Base-by-base conservation (phyloP, 2,888 invertebrate genomes). In the Coelinius sp. region DNA sequence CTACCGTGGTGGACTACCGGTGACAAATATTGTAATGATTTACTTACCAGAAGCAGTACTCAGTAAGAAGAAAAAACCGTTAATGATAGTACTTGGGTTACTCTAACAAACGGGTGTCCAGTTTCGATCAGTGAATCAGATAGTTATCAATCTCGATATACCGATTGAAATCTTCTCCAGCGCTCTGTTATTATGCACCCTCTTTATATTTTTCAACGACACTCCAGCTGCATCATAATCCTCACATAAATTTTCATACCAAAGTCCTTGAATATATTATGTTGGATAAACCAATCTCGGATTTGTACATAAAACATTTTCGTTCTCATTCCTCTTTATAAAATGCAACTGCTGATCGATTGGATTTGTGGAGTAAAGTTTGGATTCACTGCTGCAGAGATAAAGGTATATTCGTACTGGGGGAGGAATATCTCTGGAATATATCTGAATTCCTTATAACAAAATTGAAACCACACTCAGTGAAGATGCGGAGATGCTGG, bases 61-160 rank as follows among this genome's bases (percentile, higher is more conserved):
- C 14, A 17, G 31, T 5, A 31, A 4, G 31, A 27, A 59, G 31
- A 35, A 17, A 8, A 17, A 17, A 12, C 12, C 1, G 6, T 77
- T 84, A 83, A 85, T 85, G 80, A 83, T 85, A 84, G 85, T 84
- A 78, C 80, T 84, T 83, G 69, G 75, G 22, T 64, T 38, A 73
- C 73, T 75, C 78, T 84, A 84, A 85, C 81, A 83, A 84, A 83
- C 83, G 85, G 85, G 84, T 84, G 81, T 83, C 83, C 79, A 77
- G 82, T 83, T 83, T 82, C 83, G 82, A 84, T 84, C 82, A 82
- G 77, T 80, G 75, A 79, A 80, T 82, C 80, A 80, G 81, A 83
- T 84, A 81, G 82, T 85, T 84, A 85, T 84, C 84, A 82, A 84
- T 85, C 79, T 78, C 77, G 72, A 70, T 73, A 75, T 74, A 64